Conservation (phyloP, 2,797 vertebrate genomes). For the Enteromius mattozi region DNA sequence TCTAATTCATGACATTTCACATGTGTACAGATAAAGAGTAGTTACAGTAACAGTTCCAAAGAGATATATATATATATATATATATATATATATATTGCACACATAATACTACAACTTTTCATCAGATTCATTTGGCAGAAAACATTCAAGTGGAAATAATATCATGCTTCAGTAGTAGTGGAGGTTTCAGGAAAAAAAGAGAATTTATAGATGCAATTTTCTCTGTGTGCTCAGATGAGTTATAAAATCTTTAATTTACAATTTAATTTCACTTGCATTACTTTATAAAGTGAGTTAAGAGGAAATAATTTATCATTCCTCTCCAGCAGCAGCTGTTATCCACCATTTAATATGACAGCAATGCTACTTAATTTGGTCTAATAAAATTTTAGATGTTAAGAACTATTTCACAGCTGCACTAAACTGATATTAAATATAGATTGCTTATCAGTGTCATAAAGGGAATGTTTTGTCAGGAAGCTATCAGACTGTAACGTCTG, state of each 20-base stretch:
- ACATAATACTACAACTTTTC: background rate
- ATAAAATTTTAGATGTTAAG: slow-evolving; percentile 21
- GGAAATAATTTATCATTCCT: background rate
- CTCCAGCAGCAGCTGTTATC: background rate
- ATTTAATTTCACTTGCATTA: slow-evolving; percentile 4
- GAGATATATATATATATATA: too few relatives aligned
- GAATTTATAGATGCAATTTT: background rate
- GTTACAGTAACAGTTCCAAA: too few relatives aligned
- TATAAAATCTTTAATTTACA: background rate
- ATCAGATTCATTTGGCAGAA: background rate
- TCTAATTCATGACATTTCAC: too few relatives aligned
- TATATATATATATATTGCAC: background rate
- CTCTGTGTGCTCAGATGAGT: background rate
- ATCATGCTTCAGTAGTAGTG: background rate
- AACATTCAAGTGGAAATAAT: background rate
- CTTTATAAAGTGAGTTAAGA: background rate
- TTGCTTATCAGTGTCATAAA: background rate
- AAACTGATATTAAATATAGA: slow-evolving; percentile 17
- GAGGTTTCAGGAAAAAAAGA: background rate
- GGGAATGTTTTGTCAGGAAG: background rate
- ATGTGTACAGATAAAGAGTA: too few relatives aligned
- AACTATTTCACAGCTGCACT: background rate
- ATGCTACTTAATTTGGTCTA: slow-evolving; percentile 6
- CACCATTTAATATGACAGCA: background rate
- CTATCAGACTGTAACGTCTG: background rate